Evolutionary conservation across 2,113 vertebrate species (phyloP).

Genomic region (Lycocorax pyrrhopterus): DNA sequence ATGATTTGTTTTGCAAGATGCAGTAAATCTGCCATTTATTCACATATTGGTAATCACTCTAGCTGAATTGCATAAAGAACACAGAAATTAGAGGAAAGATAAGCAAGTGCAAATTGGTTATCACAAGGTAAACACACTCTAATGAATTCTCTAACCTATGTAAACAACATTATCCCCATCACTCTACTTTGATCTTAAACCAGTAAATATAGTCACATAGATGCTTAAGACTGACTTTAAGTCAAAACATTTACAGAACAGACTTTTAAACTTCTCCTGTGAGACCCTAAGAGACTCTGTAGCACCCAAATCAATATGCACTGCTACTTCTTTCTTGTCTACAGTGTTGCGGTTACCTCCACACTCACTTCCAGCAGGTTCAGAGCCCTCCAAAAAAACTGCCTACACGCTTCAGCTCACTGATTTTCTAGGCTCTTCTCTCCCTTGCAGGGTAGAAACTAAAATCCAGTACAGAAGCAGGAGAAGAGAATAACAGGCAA

Average conservation of each 20-base stretch:
- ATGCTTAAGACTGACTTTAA: background rate
- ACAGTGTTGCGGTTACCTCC: accelerated
- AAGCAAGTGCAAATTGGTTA: constrained; percentile 28
- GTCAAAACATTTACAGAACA: background rate
- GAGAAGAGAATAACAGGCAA: background rate
- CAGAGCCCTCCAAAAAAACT: background rate
- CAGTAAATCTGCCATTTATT: constrained; percentile 1
- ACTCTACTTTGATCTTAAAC: background rate
- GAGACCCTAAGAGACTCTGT: background rate
- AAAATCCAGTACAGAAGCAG: background rate
- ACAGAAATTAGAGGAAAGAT: constrained; percentile 11
- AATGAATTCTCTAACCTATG: background rate
- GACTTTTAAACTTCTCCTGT: background rate
- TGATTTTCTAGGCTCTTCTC: background rate
- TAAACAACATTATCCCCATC: background rate
- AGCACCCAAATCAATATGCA: background rate
- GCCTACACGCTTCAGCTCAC: background rate
- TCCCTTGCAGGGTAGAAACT: background rate
- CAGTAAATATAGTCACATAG: background rate
- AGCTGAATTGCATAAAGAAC: background rate
- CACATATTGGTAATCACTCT: background rate
- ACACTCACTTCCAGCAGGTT: background rate
- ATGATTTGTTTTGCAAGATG: background rate
- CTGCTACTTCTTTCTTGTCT: background rate
- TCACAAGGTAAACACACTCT: background rate